Evolutionary conservation across 1,140 invertebrate species (phyloP), one percentile per base, ranked within the genome.

Genomic region (Lepidurus couesii): DNA sequence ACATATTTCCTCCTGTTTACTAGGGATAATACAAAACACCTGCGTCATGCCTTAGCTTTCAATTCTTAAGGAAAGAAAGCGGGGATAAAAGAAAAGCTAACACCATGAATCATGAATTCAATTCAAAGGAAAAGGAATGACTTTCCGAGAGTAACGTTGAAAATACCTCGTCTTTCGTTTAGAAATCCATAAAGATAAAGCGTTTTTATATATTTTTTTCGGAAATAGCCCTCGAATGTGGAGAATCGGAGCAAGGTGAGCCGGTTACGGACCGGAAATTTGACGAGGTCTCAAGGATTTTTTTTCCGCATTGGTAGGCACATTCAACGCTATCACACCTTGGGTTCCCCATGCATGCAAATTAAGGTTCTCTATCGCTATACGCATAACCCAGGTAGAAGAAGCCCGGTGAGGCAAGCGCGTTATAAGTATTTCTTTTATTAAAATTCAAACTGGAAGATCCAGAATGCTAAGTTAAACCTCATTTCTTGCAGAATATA

Each of bases 221-320:
- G 21, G 53, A 7, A 13, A 16, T 7, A 65, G 53, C 53, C 53
- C 16, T 65, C 21, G 21, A 65, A 65, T 65, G 13, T 65, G 8
- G 53, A 65, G 53, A 65, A 65, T 21, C 53, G 53, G 53, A 65
- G 53, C 53, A 65, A 65, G 53, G 53, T 65, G 53, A 65, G 53
- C 21, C 53, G 53, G 53, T 65, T n/a, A 65, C 53, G 16, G n/a
- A 7, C 16, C 53, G 53, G 53, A 65, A 65, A 65, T 21, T 65
- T 21, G 13, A 65, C 21, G 9, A 65, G 3, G 16, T 65, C 53
- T 65, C 53, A 65, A 65, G 53, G 53, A 7, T 34, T 65, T 21
- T 65, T 65, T 65, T 65, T 65, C 53, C 53, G 53, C n/a, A 65
- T 65, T 65, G 53, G 16, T n/a, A 65, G 21, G 13, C 53, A 65